Base-by-base conservation (phyloP, 2,113 vertebrate genomes). In the Oplegnathus fasciatus region DNA sequence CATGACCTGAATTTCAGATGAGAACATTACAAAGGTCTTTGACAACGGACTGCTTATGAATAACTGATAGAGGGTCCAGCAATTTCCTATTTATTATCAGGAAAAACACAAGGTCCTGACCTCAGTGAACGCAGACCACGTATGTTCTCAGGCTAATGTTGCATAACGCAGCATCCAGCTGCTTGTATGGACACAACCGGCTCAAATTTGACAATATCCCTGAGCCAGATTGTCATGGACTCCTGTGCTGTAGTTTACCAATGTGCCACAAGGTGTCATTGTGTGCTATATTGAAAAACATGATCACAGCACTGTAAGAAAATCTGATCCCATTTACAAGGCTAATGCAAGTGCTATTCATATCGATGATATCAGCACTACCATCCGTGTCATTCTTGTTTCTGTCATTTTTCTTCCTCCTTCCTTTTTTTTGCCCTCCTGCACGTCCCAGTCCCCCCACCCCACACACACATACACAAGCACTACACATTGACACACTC, bases 241-340 rank as follows among this genome's bases (percentile, higher is more conserved):
- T 80, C 54, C 61, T 80, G 50, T 40, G 75, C 81, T 94, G 94
- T 84, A 92, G 86, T 94, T 92, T 84, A 78, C 62, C 80, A 79
- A 75, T 5, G 9, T 58, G 72, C 93, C 93, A 94, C 93, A 90
- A 92, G 93, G 88, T 94, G 94, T 93, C 92, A 86, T 88, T 78
- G 75, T 91, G 85, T 66, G 54, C 91, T 87, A 30, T 88, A 60
- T 14, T 88, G 77, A 80, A 78, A 83, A 81, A 66, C 65, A 62
- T 54, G 26, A 70, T 67, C 62, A 66, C 73, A 30, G 58, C 60
- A 76, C 50, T 88, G 72, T 48, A 83, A 88, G 64, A 89, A 88
- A 89, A 89, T 81, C 75, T 89, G 92, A 86, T 83, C 60, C 80
- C 32, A 85, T 88, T 90, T 89, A 52, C 90, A 91, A 84, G 80